Evolutionary conservation across 2,797 vertebrate species (phyloP).

Genomic region (Poliocrania exsul): DNA sequence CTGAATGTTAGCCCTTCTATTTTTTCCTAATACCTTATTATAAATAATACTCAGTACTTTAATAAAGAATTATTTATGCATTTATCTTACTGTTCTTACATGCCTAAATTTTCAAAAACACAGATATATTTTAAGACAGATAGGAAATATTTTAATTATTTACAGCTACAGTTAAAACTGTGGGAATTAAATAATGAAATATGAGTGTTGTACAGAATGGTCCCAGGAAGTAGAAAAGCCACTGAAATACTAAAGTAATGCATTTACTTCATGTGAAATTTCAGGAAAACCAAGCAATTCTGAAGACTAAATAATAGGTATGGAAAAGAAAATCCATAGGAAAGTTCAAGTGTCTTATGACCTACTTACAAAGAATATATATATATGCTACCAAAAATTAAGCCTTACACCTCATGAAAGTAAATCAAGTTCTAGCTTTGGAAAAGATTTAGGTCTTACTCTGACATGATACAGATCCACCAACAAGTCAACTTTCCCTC

Average conservation of each 20-base stretch:
- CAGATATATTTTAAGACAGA: background rate
- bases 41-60: background rate
- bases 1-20: background rate
- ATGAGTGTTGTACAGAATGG: background rate
- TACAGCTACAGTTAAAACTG: background rate
- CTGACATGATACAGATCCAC: background rate
- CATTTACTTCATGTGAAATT: background rate
- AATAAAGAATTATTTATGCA: background rate
- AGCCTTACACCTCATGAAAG: background rate
- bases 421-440: background rate
- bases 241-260: background rate
- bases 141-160: background rate
- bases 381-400: background rate
- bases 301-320: background rate
- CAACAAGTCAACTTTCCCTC: background rate
- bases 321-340: background rate
- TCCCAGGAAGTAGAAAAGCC: background rate
- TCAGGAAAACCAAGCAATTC: background rate
- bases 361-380: background rate
- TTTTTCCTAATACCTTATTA: background rate
- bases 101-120: background rate
- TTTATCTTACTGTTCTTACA: background rate
- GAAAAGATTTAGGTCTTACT: background rate
- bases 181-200: background rate
- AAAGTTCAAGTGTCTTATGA: background rate